These are phyloP conservation scores for Caenorhabditis sulstoni DNA, from an alignment of 2,888 invertebrate genomes.

Conservation along the genomic window DNA sequence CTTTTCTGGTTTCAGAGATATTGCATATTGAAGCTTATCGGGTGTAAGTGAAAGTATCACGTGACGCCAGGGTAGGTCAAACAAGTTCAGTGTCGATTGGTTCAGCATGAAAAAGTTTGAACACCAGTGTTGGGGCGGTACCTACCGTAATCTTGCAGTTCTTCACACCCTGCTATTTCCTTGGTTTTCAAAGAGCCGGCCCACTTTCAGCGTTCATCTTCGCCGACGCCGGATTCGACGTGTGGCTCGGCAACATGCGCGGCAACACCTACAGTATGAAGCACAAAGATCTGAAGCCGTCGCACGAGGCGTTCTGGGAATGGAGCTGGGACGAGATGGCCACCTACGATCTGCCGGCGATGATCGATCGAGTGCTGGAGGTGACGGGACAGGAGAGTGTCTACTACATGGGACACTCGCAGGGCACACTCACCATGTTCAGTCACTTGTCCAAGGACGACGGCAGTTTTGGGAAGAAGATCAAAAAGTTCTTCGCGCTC, in stretches of 20 bases:
- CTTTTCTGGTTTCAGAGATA: too few species aligned
- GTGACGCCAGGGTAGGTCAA: too few species aligned
- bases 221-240: constrained; percentile 84
- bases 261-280: constrained; percentile 71
- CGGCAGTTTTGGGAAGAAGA: constrained; percentile 68
- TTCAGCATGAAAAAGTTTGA: too few species aligned
- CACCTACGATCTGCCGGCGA: constrained; percentile 89
- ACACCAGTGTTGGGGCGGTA: too few species aligned
- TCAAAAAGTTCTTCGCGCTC: constrained; percentile 77
- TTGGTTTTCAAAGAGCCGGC: too few species aligned
- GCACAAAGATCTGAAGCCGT: constrained; percentile 62
- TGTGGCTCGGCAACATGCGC: constrained; percentile 74
- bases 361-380: constrained; percentile 85
- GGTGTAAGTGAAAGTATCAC: too few species aligned
- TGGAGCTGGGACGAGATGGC: constrained; percentile 89
- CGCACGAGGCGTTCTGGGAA: constrained; percentile 68
- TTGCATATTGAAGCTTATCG: too few species aligned
- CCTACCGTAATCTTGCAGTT: too few species aligned
- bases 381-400: constrained; percentile 84
- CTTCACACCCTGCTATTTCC: too few species aligned
- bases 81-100: too few species aligned
- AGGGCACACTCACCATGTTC: constrained; percentile 82
- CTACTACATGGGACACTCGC: constrained; percentile 92
- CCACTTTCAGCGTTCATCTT: constrained; percentile 74
- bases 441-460: constrained; percentile 66